Percentiles rank a stretch among this genome's conserved stretches.
phyloP scores from a whole-genome alignment of 2,113 vertebrate species.

The Trinectes maculatus region DNA sequence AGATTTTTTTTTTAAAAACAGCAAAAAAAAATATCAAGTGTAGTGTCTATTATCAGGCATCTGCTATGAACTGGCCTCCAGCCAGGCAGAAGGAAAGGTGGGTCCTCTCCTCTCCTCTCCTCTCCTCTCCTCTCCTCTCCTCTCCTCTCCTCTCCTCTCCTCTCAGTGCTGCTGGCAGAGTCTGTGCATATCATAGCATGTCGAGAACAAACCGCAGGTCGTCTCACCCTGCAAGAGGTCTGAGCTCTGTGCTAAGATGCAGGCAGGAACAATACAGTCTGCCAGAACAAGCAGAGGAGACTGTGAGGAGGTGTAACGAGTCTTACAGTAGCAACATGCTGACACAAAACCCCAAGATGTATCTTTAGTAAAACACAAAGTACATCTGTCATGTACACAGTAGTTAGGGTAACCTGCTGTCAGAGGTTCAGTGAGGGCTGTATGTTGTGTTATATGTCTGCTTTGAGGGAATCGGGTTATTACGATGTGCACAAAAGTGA shows the following conservation, averaged over 20 bases:
- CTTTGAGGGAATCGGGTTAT: background rate
- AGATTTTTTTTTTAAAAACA: background rate
- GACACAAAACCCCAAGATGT: no score
- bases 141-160: constrained; percentile 1
- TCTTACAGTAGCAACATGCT: background rate
- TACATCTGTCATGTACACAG: background rate
- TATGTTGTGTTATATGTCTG: background rate
- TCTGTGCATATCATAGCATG: constrained; percentile 55
- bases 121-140: constrained; percentile 10
- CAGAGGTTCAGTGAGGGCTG: background rate
- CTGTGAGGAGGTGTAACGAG: constrained; percentile 8
- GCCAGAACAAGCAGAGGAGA: constrained; percentile 17
- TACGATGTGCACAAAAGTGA: background rate
- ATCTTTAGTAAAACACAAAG: no score
- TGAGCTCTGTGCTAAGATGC: constrained; percentile 31
- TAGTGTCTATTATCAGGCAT: constrained; percentile 18
- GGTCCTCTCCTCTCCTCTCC: constrained; percentile 19
- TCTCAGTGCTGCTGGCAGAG: constrained; percentile 50
- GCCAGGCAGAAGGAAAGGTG: constrained; percentile 26
- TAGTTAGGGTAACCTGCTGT: background rate
- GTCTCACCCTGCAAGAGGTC: constrained; percentile 52
- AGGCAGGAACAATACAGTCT: constrained; percentile 15
- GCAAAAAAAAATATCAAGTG: constrained; percentile 5
- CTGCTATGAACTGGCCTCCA: constrained; percentile 32
- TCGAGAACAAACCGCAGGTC: constrained; percentile 57